Conservation (phyloP, 2,797 vertebrate species). For the Catostomus latipinnis region DNA sequence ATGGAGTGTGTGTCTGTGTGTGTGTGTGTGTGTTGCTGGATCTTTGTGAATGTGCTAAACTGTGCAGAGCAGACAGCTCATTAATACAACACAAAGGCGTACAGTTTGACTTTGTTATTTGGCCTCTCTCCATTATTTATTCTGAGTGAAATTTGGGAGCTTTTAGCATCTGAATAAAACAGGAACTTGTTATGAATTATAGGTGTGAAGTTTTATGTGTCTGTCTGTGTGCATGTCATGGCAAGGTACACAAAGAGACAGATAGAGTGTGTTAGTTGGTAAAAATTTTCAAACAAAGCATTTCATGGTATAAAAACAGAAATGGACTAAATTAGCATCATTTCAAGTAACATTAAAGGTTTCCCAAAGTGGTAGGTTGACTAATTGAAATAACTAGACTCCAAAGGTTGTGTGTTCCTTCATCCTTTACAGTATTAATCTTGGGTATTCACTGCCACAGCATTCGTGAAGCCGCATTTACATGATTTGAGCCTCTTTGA, state of each 20-base stretch:
- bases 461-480: no score
- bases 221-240: background rate
- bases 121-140: slow-evolving; percentile 26
- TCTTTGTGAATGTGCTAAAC: background rate
- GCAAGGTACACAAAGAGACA: background rate
- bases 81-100: slow-evolving; percentile 1
- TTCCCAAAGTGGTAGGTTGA: no score
- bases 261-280: background rate
- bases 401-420: no score
- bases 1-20: background rate
- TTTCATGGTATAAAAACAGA: no score
- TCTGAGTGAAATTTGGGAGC: slow-evolving; percentile 22
- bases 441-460: no score
- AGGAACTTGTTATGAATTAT: no score
- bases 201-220: background rate
- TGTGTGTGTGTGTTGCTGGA: background rate
- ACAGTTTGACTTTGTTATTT: slow-evolving; percentile 17
- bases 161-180: slow-evolving; percentile 23
- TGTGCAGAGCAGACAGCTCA: background rate
- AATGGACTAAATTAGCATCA: no score
- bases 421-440: no score
- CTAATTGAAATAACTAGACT: no score
- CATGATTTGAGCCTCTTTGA: no score
- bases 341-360: no score
- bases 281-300: no score